A percentile compares a stretch with the other conserved stretches of the same genome.
phyloP scores from a whole-genome alignment of 2,113 vertebrate species.

The Gavialis gangeticus region DNA sequence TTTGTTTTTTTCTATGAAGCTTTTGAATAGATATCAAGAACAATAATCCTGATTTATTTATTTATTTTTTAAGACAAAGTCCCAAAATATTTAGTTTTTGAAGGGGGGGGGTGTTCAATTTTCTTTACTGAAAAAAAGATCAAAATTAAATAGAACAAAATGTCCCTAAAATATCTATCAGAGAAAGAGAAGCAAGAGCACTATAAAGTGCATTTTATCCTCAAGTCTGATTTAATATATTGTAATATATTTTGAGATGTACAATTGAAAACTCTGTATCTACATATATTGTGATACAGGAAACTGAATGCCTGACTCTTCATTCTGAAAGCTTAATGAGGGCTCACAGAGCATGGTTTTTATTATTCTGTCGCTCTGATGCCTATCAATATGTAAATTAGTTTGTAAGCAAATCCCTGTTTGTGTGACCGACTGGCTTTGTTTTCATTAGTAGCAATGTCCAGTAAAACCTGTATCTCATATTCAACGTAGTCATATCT shows the following conservation, averaged over 20 bases:
- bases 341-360: not conserved
- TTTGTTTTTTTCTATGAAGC: not conserved
- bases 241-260: not conserved
- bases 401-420: not conserved
- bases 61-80: not conserved
- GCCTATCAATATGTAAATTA: not conserved
- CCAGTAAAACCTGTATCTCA: not conserved
- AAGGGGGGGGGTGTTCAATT: no score
- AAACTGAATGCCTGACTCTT: not conserved
- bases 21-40: not conserved
- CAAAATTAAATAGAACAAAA: no score
- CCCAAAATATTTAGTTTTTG: no score
- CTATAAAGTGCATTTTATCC: no score
- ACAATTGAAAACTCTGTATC: not conserved
- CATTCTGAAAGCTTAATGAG: not conserved
- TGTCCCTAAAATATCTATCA: no score
- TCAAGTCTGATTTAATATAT: not conserved
- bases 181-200: not conserved
- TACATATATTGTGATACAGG: not conserved
- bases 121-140: no score
- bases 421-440: not conserved
- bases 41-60: not conserved
- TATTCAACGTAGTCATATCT: not conserved
- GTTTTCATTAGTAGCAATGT: not conserved
- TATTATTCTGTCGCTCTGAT: not conserved